Evolutionary conservation across 2,113 vertebrate species (phyloP).

Genomic region (Scortum barcoo): DNA sequence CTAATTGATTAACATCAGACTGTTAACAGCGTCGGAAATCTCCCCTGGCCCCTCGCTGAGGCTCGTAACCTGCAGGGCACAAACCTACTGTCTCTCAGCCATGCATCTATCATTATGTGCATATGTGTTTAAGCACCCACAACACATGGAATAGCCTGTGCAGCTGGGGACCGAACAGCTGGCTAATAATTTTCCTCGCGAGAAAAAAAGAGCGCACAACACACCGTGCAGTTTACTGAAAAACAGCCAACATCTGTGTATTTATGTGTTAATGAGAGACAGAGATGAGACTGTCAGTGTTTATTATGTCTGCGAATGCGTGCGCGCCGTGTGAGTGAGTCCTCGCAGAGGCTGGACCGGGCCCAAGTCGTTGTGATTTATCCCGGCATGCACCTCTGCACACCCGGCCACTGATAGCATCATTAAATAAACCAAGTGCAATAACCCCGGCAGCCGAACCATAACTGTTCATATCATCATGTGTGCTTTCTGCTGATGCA

Average conservation of each 20-base stretch:
- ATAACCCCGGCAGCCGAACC: conserved; percentile 55
- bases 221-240: conserved; percentile 45
- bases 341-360: conserved; percentile 29
- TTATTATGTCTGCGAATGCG: conserved; percentile 28
- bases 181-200: conserved; percentile 72
- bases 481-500: conserved; percentile 76
- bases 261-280: conserved; percentile 61
- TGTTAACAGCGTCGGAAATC: conserved; percentile 64
- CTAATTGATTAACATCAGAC: conserved; percentile 77
- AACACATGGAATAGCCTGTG: conserved; percentile 38
- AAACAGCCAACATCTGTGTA: conserved; percentile 70
- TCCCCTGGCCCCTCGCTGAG: conserved; percentile 49
- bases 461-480: conserved; percentile 51
- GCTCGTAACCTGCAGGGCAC: conserved; percentile 60
- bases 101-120: conserved; percentile 7
- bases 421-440: conserved; percentile 68
- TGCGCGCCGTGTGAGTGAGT: conserved; percentile 8
- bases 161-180: conserved; percentile 75
- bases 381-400: conserved; percentile 46
- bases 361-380: conserved; percentile 39
- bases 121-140: conserved; percentile 46
- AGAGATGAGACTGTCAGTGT: conserved; percentile 49
- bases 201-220: conserved; percentile 59
- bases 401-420: conserved; percentile 57
- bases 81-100: conserved; percentile 28